Conservation (phyloP, 2,113 vertebrate species). For the Panurus biarmicus region DNA sequence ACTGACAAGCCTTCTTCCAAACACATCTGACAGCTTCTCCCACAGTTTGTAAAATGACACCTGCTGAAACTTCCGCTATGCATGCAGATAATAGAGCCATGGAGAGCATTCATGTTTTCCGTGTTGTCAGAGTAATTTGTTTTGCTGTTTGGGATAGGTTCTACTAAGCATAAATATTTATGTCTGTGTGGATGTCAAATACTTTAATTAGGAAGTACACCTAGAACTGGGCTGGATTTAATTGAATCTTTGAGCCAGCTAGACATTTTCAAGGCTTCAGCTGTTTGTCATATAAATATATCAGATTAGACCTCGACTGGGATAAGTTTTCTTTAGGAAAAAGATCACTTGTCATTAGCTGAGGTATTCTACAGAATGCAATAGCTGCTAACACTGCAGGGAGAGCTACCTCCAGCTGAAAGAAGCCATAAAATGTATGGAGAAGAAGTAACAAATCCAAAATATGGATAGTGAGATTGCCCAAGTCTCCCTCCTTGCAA, state of each 20-base stretch:
- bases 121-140: conserved; percentile 56
- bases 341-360: background rate
- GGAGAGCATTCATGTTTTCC: background rate
- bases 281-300: background rate
- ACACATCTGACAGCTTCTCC: conserved; percentile 30
- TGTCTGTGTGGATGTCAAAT: conserved; percentile 49
- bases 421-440: background rate
- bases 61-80: conserved; percentile 43
- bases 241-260: conserved; percentile 50
- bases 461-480: background rate
- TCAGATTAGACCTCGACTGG: background rate
- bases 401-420: background rate
- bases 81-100: conserved; percentile 50
- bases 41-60: conserved; percentile 7
- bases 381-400: background rate
- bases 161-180: conserved; percentile 70
- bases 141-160: conserved; percentile 56
- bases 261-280: conserved; percentile 26
- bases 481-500: background rate
- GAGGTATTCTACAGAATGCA: background rate
- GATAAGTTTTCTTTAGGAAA: background rate
- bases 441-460: background rate
- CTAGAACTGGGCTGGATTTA: conserved; percentile 49
- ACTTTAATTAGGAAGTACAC: conserved; percentile 58
- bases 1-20: background rate